Evolutionary conservation across 1,140 invertebrate species (phyloP).

Genomic region (Marisa cornuarietis): DNA sequence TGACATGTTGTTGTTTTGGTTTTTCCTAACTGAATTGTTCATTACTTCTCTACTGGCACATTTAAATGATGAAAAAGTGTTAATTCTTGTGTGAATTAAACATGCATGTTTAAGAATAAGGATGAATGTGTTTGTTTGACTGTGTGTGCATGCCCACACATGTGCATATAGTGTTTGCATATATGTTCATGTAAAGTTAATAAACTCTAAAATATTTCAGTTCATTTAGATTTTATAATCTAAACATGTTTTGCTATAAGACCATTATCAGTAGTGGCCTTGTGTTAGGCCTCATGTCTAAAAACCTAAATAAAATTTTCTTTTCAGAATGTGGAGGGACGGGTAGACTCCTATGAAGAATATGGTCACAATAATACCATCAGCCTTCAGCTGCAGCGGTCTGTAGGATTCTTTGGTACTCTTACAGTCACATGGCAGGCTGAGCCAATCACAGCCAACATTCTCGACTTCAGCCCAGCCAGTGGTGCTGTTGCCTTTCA

Average conservation of each 20-base stretch:
- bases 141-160: background rate
- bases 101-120: too few species aligned
- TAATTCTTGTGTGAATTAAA: too few species aligned
- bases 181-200: background rate
- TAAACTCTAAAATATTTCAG: background rate
- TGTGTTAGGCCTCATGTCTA: background rate
- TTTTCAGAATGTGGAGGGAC: slow-evolving; percentile 58
- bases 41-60: too few species aligned
- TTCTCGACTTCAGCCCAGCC: slow-evolving; percentile 50
- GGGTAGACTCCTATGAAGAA: slow-evolving; percentile 60
- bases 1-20: too few species aligned
- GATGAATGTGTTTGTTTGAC: background rate
- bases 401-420: slow-evolving; percentile 51
- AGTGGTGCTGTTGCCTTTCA: slow-evolving; percentile 53
- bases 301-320: background rate
- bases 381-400: slow-evolving; percentile 43
- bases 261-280: background rate
- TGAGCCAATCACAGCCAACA: slow-evolving; percentile 47
- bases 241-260: background rate
- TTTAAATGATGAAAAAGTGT: too few species aligned
- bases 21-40: too few species aligned
- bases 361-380: slow-evolving; percentile 50
- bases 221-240: background rate
- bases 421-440: slow-evolving; percentile 58
- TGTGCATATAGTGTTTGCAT: background rate